Base-by-base conservation (phyloP, 2,888 invertebrate species). In the Branchellion lobata region DNA sequence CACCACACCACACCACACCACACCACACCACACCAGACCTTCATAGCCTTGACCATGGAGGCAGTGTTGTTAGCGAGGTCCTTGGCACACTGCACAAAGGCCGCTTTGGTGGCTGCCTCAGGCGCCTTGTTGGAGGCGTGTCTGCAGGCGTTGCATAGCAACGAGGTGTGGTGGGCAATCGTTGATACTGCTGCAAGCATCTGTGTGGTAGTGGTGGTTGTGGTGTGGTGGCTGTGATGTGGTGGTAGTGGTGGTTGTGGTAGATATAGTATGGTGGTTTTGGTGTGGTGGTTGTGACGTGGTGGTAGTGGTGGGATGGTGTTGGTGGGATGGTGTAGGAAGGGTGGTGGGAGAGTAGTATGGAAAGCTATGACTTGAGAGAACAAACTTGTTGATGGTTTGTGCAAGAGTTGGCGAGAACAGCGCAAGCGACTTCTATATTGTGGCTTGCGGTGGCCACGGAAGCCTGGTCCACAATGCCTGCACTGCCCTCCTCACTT, bases 61-160 rank as follows among this genome's bases (percentile, higher is more conserved):
- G 96, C 94, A 0, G 99, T 99, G 24, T 94, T 94, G 88, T 95
- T 95, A 74, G 98, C 98, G 0, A 99, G 95, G 85, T 97, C 96
- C 87, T 96, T 96, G 79, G 98, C 98, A 83, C 95, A 93, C 86
- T 97, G 95, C 79, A 99, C 96, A 88, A 99, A 97, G 88, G 97
- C 96, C 47, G 96, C 89, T 89, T 97, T 97, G 80, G 95, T 95
- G 2, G 93, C 93, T 0, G 96, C 94, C 88, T 94, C 94, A 80
- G 90, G 91, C 0, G 95, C 95, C 85, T 93, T 93, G 82, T 93
- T 93, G 36, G 96, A 96, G 0, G 98, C 97, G 78, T 92, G 91
- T 51, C 96, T 91, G 86, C 98, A 98, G 61, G 96, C 93, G 86
- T 96, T 96, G 88, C 98, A 98, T 77, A 99, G 90, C 8, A 94